Conservation (phyloP, 2,113 vertebrate species). For the Oryctolagus cuniculus region DNA sequence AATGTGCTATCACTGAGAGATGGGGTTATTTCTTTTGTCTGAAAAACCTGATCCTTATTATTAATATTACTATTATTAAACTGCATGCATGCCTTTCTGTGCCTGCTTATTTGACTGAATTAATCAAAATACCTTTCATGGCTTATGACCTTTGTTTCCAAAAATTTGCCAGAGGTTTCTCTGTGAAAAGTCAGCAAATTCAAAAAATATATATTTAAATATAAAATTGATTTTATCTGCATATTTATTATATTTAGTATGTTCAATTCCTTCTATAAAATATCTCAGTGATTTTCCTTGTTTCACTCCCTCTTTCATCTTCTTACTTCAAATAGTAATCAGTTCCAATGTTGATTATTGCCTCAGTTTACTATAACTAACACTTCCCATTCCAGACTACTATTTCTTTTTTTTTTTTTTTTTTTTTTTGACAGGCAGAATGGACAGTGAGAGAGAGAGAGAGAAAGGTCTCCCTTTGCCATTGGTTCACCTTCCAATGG, state of each 20-base stretch:
- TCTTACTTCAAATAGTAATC: background rate
- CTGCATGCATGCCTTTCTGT: too few species aligned
- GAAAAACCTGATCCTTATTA: rapidly evolving
- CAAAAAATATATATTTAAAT: background rate
- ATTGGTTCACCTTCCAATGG: too few species aligned
- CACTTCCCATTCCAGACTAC: background rate
- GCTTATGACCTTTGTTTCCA: background rate
- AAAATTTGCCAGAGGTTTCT: background rate
- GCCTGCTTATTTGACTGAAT: too few species aligned
- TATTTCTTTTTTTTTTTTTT: background rate
- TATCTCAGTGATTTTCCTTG: background rate
- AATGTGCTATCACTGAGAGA: background rate
- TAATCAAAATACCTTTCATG: background rate
- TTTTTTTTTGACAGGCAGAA: too few species aligned
- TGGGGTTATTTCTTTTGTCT: background rate
- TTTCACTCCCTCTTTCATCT: background rate
- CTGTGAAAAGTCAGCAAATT: background rate
- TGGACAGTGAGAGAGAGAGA: too few species aligned
- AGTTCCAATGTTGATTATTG: background rate
- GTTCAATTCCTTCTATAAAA: background rate
- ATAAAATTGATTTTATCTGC: background rate
- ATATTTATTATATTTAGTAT: background rate
- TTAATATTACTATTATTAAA: too few species aligned
- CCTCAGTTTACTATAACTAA: background rate
- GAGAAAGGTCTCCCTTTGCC: too few species aligned